Percentiles rank a stretch among this genome's conserved stretches.
These are phyloP conservation scores for Triplophysa yarkandensis DNA, from an alignment of 2,797 vertebrate genomes.

Conservation along the genomic window DNA sequence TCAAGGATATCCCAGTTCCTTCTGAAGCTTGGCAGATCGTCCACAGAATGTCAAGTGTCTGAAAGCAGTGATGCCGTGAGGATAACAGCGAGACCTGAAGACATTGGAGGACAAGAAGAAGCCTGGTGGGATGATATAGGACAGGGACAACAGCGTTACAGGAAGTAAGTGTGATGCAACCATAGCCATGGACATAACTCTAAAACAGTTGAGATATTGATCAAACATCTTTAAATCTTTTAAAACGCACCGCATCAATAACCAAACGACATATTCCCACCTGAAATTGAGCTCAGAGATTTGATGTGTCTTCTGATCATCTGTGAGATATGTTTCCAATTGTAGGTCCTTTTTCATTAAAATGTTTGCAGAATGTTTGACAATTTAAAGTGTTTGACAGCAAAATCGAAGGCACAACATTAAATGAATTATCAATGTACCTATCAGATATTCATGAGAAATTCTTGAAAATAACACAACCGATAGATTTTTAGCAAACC, in stretches of 20 bases:
- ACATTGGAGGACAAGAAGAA: conserved; percentile 48
- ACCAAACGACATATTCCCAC: neutral
- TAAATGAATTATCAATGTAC: neutral
- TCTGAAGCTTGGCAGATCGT: conserved; percentile 68
- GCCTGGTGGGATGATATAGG: conserved; percentile 63
- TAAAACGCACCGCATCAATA: neutral
- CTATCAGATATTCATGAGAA: neutral
- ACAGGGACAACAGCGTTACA: conserved; percentile 59
- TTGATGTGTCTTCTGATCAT: neutral
- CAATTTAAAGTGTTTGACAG: neutral
- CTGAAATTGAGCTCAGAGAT: neutral
- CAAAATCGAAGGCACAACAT: neutral
- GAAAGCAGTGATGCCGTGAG: conserved; percentile 68
- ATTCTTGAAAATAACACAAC: neutral
- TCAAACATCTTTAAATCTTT: neutral
- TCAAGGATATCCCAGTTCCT: conserved; percentile 74
- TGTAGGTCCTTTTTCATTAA: neutral
- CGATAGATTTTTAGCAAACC: too few species aligned
- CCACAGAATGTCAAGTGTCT: conserved; percentile 61
- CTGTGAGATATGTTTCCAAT: neutral
- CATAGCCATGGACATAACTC: too few species aligned
- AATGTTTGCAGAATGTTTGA: neutral
- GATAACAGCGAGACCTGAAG: conserved; percentile 60
- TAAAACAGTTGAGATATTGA: neutral
- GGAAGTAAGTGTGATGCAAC: conserved; percentile 67